These are phyloP conservation scores for Phymanthus crucifer DNA, from an alignment of 92 coral and sea anemone species.

Conservation along the genomic window DNA sequence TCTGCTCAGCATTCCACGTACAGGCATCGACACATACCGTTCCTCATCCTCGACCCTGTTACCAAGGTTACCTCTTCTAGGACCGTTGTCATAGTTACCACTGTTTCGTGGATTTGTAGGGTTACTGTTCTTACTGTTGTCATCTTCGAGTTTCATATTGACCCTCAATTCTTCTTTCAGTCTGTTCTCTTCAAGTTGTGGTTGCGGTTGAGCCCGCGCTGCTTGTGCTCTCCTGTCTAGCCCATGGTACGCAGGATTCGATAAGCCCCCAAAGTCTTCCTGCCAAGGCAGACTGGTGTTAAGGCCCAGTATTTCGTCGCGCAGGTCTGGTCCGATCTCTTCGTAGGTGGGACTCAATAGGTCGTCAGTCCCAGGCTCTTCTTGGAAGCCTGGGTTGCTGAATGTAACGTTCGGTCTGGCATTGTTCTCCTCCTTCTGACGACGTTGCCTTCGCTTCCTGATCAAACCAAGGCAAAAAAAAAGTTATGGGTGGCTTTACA, in stretches of 20 bases:
- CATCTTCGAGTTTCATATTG: not conserved
- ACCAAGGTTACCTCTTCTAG: not conserved
- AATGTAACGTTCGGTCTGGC: not conserved
- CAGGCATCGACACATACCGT: not conserved
- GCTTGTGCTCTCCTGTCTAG: not conserved
- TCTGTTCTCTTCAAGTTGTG: not conserved
- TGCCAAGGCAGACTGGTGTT: conserved; percentile 1
- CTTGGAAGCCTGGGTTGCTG: not conserved
- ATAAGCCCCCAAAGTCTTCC: not conserved
- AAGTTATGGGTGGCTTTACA: too few species aligned
- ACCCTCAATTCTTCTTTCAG: not conserved
- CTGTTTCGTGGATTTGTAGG: not conserved
- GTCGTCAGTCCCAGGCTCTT: not conserved
- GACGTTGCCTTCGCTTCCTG: not conserved
- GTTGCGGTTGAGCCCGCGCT: not conserved
- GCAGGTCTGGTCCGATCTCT: not conserved
- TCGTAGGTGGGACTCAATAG: conserved; percentile 19
- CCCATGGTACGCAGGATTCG: conserved; percentile 1
- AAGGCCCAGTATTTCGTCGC: not conserved
- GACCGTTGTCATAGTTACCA: not conserved
- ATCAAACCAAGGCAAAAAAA: not conserved
- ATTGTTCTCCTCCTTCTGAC: not conserved
- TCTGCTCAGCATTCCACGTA: not conserved
- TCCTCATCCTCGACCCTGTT: not conserved
- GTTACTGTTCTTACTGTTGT: not conserved